Conservation (phyloP, 2,797 vertebrate genomes). For the Xenopus petersii region DNA sequence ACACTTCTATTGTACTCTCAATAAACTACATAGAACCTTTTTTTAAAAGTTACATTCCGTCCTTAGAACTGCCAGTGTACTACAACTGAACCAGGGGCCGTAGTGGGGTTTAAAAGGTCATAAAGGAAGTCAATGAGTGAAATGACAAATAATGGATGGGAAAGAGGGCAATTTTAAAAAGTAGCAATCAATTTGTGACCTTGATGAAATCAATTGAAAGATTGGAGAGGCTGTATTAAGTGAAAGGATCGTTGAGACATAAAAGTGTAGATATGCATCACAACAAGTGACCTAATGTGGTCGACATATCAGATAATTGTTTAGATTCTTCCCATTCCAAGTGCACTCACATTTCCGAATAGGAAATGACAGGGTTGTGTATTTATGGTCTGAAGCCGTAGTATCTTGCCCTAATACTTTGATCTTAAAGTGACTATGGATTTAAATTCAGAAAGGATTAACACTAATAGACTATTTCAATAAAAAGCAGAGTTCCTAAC, state of each 20-base stretch:
- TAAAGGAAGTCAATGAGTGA: background rate
- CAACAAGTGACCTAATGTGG: background rate
- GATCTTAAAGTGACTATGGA: slow-evolving; percentile 4
- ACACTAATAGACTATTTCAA: background rate
- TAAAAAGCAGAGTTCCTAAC: background rate
- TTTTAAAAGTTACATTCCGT: background rate
- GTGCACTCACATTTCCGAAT: background rate
- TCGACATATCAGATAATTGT: slow-evolving; percentile 2
- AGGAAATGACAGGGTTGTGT: slow-evolving; percentile 7
- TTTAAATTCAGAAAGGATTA: slow-evolving; percentile 3
- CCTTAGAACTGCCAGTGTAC: background rate
- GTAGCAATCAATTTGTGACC: slow-evolving; percentile 19
- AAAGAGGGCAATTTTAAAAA: background rate
- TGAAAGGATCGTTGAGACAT: background rate
- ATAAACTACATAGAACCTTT: background rate
- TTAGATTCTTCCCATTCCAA: slow-evolving; percentile 1
- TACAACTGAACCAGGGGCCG: background rate
- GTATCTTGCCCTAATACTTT: background rate
- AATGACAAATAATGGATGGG: slow-evolving; percentile 10
- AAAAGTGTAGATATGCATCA: background rate
- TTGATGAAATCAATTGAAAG: slow-evolving; percentile 9
- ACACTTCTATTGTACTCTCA: background rate
- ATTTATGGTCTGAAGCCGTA: background rate
- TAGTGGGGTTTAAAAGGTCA: slow-evolving; percentile 1
- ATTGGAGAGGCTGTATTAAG: background rate